Conservation (phyloP, 2,797 vertebrate species). For the Rhinichthys osculus region DNA sequence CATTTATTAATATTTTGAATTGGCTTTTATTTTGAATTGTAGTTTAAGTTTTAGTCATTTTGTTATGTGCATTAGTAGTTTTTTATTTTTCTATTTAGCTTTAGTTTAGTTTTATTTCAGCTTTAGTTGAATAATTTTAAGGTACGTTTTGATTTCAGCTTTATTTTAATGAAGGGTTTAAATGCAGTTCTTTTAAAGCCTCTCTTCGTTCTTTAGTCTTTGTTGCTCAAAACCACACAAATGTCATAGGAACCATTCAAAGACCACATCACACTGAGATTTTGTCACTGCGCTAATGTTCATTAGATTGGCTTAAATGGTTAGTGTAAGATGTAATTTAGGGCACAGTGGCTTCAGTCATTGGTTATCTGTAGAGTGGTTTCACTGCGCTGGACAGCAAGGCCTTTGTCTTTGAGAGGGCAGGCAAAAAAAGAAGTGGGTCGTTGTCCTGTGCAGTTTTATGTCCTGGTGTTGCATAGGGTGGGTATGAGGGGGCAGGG, state of each 20-base stretch:
- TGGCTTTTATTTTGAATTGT: not conserved
- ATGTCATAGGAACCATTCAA: not conserved
- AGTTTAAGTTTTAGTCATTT: not conserved
- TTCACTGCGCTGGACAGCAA: slow-evolving; percentile 71
- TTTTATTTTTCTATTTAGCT: not conserved
- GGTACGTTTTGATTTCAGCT: not conserved
- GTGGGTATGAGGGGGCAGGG: slow-evolving; percentile 64
- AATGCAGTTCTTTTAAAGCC: not conserved
- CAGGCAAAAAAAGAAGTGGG: slow-evolving; percentile 68
- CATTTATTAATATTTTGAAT: too few species aligned
- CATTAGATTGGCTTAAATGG: slow-evolving; percentile 58
- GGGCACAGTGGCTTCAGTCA: slow-evolving; percentile 64
- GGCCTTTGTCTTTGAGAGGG: slow-evolving; percentile 73
- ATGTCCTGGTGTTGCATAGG: slow-evolving; percentile 50
- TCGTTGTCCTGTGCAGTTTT: slow-evolving; percentile 67
- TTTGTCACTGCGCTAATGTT: slow-evolving; percentile 57
- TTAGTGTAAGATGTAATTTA: slow-evolving; percentile 59
- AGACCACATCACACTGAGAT: slow-evolving; percentile 37
- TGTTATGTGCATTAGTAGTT: not conserved
- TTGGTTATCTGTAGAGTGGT: slow-evolving; percentile 65
- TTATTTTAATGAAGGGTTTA: not conserved
- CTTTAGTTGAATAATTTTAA: not conserved
- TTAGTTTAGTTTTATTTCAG: not conserved
- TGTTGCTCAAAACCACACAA: not conserved
- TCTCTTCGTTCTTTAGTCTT: not conserved